Conservation (phyloP, 2,113 vertebrate genomes). For the Vicugna pacos region DNA sequence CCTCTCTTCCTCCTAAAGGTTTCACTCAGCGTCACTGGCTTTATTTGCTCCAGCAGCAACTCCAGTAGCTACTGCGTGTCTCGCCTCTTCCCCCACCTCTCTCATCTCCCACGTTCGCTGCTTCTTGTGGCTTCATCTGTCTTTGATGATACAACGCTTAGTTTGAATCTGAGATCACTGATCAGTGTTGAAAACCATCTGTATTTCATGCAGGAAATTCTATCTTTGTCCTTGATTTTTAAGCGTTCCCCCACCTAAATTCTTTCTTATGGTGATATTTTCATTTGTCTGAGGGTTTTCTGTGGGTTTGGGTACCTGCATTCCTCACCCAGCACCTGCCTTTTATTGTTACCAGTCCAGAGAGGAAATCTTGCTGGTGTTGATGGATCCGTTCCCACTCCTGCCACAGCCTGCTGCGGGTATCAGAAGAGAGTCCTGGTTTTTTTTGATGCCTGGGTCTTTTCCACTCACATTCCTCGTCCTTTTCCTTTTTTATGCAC, state of each 20-base stretch:
- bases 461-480: no score
- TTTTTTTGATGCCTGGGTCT: not conserved
- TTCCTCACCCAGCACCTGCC: rapidly evolving
- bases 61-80: rapidly evolving
- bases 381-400: rapidly evolving
- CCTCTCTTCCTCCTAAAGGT: not conserved
- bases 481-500: not conserved
- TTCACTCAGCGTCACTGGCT: not conserved
- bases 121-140: not conserved
- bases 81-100: rapidly evolving
- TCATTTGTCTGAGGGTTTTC: rapidly evolving
- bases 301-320: not conserved
- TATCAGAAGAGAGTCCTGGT: rapidly evolving
- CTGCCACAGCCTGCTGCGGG: rapidly evolving
- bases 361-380: not conserved
- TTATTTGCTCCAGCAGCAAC: not conserved
- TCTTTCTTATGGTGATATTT: not conserved
- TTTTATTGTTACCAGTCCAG: rapidly evolving
- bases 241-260: no score
- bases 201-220: not conserved
- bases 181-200: not conserved
- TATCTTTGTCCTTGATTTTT: not conserved
- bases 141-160: not conserved
- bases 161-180: not conserved
- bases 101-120: rapidly evolving